Conservation (phyloP, 53 echinoderm and acorn worm species). For the Pentamera pediparva region DNA sequence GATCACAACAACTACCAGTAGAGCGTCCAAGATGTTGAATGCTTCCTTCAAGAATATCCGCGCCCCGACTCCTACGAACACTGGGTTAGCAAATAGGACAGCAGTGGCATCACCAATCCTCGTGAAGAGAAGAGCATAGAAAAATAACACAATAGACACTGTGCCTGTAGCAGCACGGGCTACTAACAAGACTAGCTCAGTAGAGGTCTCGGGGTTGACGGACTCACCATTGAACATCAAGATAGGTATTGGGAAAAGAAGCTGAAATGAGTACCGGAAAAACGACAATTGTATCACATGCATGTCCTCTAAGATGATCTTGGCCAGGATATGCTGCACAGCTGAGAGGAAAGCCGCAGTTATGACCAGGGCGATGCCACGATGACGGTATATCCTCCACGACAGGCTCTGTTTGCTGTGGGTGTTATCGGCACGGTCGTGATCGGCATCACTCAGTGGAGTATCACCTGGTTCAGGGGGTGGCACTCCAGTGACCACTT, state of each 20-base stretch:
- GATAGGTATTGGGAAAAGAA: not conserved
- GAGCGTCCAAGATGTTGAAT: not conserved
- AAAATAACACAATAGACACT: not conserved
- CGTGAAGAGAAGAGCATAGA: not conserved
- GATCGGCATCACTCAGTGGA: too few relatives aligned
- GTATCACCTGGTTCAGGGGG: too few relatives aligned
- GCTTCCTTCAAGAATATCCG: constrained; percentile 19
- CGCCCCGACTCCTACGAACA: constrained; percentile 7
- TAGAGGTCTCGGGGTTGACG: not conserved
- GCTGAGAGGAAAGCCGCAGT: not conserved
- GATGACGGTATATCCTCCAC: too few relatives aligned
- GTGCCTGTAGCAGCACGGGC: not conserved
- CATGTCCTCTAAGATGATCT: not conserved
- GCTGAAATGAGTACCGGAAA: not conserved
- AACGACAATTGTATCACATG: not conserved
- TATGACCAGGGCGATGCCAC: not conserved
- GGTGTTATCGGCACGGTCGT: too few relatives aligned
- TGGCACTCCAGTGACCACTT: too few relatives aligned
- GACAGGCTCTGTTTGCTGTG: too few relatives aligned
- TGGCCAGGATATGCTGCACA: not conserved
- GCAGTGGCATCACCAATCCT: constrained; percentile 14
- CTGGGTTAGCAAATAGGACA: constrained; percentile 8
- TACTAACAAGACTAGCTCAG: not conserved
- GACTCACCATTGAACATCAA: not conserved
- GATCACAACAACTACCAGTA: not conserved